These are phyloP conservation scores for Batillaria attramentaria DNA, from an alignment of 1,140 invertebrate species.

Conservation along the genomic window DNA sequence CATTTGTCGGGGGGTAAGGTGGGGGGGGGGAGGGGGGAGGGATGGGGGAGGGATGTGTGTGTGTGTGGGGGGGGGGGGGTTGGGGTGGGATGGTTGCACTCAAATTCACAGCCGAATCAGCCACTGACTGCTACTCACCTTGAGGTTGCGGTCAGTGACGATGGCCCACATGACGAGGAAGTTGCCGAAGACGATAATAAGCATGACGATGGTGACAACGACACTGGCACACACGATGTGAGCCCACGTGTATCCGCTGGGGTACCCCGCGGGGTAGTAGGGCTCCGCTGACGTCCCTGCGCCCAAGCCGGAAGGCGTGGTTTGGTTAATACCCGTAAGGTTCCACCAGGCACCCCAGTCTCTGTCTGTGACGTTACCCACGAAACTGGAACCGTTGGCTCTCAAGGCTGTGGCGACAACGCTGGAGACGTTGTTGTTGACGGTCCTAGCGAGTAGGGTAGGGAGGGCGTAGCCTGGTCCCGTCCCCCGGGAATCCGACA, in stretches of 20 bases:
- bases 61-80: too few relatives aligned
- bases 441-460: neutral
- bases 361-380: neutral
- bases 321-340: constrained; percentile 30
- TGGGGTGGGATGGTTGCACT: too few relatives aligned
- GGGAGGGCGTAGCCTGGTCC: neutral
- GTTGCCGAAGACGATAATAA: constrained; percentile 97
- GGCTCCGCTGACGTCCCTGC: neutral
- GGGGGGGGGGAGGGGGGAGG: too few relatives aligned
- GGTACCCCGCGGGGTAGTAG: constrained; percentile 40
- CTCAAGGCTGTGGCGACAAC: neutral
- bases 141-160: constrained; percentile 82
- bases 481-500: constrained; percentile 14
- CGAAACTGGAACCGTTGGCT: neutral
- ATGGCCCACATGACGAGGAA: constrained; percentile 98
- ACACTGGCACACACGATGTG: constrained; percentile 78
- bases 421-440: neutral
- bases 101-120: too few relatives aligned
- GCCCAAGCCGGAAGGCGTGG: constrained; percentile 2
- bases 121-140: too few relatives aligned
- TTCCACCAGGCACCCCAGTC: constrained; percentile 17
- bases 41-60: too few relatives aligned
- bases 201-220: constrained; percentile 93
- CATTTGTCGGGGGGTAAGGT: too few relatives aligned
- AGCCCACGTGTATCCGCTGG: constrained; percentile 56